Base-by-base conservation (phyloP, 35 echinoderm and acorn worm species). In the Apostichopus japonicus region DNA sequence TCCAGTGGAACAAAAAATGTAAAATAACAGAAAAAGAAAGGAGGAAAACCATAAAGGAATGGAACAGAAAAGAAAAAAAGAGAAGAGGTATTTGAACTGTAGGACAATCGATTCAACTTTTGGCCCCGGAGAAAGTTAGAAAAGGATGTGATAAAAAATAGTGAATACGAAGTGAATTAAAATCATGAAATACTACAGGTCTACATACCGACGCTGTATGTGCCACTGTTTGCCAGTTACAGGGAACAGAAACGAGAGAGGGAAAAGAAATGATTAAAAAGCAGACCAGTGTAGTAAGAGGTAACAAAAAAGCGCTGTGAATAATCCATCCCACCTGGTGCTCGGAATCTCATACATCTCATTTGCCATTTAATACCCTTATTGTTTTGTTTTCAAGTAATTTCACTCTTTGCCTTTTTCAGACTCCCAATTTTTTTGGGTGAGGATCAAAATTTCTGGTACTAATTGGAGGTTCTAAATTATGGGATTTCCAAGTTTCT, bases 231-330 rank as follows among this genome's bases (percentile, higher is more conserved):
- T 57, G 81, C 54, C 81, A 80, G 78, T 80, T 33, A 80, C 9
- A 84, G 56, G 81, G 81, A 84, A 84, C 81, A 84, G 81, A 84
- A 84, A 84, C 81, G 56, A 84, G 81, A 84, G 81, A 84, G 81
- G 81, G 56, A 58, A 57, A 84, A 84, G 81, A 58, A 84, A 84
- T 58, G 10, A 16, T 84, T 84, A 84, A 84, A 44, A 59, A 54
- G 23, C 53, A 84, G 53, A 84, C 80, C 71, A 75, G 17, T 75
- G 71, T 61, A 44, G 33, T 44, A 13, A 61, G 57, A 61, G 57
- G 57, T 61, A 61, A 61, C 7, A 61, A 8, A 11, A 61, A 13
- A 8, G 57, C 57, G 57, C 8, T 10, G 57, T 44, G 33, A 44
- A 61, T 10, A 61, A 61, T 61, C 13, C 57, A 61, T 61, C 57